phyloP scores from a whole-genome alignment of 1,140 invertebrate genomes.

The Drosophila bocqueti region DNA sequence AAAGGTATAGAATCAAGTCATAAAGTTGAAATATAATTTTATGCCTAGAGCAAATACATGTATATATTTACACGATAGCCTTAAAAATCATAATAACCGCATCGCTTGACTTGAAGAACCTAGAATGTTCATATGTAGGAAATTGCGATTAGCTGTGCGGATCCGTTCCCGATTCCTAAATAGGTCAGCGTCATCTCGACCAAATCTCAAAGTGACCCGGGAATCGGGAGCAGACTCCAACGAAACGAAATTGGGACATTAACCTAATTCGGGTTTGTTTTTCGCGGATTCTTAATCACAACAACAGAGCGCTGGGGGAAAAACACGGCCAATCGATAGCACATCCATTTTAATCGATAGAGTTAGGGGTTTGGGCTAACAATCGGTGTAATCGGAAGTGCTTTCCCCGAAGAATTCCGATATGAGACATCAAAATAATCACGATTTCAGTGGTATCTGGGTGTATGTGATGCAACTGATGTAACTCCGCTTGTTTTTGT shows the following conservation, averaged over 20 bases:
- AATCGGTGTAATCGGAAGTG: neutral
- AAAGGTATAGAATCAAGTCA: neutral
- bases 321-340: neutral
- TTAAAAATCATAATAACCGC: neutral
- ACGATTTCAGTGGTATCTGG: slow-evolving; percentile 6
- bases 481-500: neutral
- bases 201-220: slow-evolving; percentile 33
- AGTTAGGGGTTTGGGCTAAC: neutral
- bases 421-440: slow-evolving; percentile 8
- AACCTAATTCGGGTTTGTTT: slow-evolving; percentile 52
- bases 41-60: no score
- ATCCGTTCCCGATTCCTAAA: slow-evolving; percentile 20
- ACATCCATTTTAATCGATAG: slow-evolving; percentile 1
- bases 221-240: slow-evolving; percentile 31
- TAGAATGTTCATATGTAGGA: neutral
- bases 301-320: slow-evolving; percentile 15
- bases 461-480: neutral
- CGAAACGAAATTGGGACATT: slow-evolving; percentile 38
- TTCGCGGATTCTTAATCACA: slow-evolving; percentile 14
- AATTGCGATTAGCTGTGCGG: slow-evolving; percentile 27
- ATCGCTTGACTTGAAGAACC: neutral
- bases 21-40: neutral
- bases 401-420: neutral
- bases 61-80: neutral
- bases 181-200: slow-evolving; percentile 57